Base-by-base conservation (phyloP, 1,140 invertebrate species). In the Rhagoletis pomonella region DNA sequence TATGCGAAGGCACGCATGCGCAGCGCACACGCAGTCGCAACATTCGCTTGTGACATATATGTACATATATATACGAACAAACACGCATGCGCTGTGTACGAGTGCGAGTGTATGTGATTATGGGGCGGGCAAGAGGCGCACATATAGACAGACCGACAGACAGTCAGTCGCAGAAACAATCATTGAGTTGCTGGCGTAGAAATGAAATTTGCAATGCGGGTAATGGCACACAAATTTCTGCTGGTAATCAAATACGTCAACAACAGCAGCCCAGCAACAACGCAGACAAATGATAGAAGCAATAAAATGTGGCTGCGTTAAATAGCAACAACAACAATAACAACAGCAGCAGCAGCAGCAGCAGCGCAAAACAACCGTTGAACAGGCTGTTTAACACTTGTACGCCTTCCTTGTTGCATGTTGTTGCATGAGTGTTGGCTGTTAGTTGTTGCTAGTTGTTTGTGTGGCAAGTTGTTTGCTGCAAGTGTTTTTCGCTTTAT, bases 161-260 rank as follows among this genome's bases (percentile, higher is more conserved):
- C 4, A 17, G 42, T 39, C 12, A 50, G 44, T 50, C 9, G 69
- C 14, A 42, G 12, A 42, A 2, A 55, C 69, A 73, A 73, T 17
- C 69, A 73, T 47, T 47, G 69, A 4, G n/a, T 73, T 73, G 69
- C 69, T 73, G 69, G 42, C 14, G 69, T 44, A 47, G 14, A 73
- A 73, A 73, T 73, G 42, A 42, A 0, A 19, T 55, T 81, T 19
- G 47, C 73, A 50, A 81, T 81, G 44, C 73, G 47, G 47, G 44
- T 55, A 81, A 81, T 81, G 73, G 73, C n/a, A 50, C 47, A 81
- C 73, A 81, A 55, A 55, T 81, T 19, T 81, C 47, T 44, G 73
- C 47, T 81, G 73, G 47, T 81, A 81, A 81, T 81, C 73, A 81
- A 81, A 81, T 81, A 81, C 73, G n/a, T 50, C 73, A 81, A 81